A percentile compares a stretch with the other conserved stretches of the same genome.
phyloP scores from a whole-genome alignment of 2,888 invertebrate species.

The Tachina fera region DNA sequence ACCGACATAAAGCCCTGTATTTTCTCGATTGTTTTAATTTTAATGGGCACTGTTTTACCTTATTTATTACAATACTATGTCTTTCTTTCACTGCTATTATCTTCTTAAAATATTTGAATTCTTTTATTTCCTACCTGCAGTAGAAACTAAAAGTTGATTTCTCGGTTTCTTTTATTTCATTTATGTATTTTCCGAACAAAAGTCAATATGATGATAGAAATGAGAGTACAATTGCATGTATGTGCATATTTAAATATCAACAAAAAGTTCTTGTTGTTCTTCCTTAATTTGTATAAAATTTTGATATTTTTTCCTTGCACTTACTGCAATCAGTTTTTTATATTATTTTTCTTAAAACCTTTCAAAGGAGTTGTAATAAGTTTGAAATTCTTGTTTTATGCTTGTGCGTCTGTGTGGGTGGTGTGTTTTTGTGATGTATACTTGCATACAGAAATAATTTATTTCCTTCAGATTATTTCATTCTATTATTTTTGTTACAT shows the following conservation, averaged over 20 bases:
- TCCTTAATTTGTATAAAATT: constrained; percentile 14
- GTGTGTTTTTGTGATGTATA: not conserved
- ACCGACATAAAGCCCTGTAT: too few relatives aligned
- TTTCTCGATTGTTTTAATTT: too few relatives aligned
- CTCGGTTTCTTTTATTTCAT: not conserved
- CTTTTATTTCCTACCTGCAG: not conserved
- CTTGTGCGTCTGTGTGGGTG: not conserved
- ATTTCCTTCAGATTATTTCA: constrained; percentile 4
- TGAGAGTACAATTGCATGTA: constrained; percentile 2
- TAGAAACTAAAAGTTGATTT: not conserved
- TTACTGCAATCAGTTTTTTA: not conserved
- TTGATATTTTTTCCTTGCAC: not conserved
- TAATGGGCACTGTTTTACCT: too few relatives aligned
- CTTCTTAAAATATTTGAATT: not conserved
- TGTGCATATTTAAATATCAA: constrained; percentile 28
- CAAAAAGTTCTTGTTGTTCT: not conserved
- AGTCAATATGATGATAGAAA: not conserved
- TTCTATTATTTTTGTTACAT: constrained; percentile 23
- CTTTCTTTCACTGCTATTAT: too few relatives aligned
- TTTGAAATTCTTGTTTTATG: not conserved
- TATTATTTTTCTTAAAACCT: not conserved
- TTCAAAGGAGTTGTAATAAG: not conserved
- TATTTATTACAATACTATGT: too few relatives aligned
- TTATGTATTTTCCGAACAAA: constrained; percentile 9
- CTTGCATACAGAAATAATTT: not conserved